Percentiles rank a stretch among this genome's conserved stretches.
Evolutionary conservation across 1,140 invertebrate species (phyloP).

Genomic region (Brachystomella parvula): DNA sequence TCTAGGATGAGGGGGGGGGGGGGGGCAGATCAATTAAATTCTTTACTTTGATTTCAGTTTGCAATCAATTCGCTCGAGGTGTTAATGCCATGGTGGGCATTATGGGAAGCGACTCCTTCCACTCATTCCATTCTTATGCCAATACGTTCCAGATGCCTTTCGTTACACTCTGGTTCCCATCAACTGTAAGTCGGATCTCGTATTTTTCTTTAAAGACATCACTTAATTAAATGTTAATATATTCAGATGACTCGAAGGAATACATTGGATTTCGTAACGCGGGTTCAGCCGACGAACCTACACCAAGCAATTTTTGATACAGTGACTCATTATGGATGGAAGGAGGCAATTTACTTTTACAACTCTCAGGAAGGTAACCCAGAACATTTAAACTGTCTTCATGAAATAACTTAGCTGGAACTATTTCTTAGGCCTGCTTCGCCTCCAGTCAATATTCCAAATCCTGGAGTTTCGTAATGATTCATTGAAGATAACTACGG

Average conservation of each 20-base stretch:
- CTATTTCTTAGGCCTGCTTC: conserved; percentile 62
- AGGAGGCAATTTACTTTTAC: conserved; percentile 48
- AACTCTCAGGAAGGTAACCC: conserved; percentile 49
- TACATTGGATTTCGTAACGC: conserved; percentile 41
- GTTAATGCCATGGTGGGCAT: conserved; percentile 49
- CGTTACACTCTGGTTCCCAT: conserved; percentile 53
- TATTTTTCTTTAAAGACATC: neutral
- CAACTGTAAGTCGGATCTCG: conserved; percentile 40
- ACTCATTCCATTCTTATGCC: conserved; percentile 50
- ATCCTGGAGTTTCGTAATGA: conserved; percentile 67
- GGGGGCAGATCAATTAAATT: conserved; percentile 5
- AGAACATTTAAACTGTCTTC: conserved; percentile 18
- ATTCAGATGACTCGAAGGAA: conserved; percentile 18
- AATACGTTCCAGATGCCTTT: conserved; percentile 54
- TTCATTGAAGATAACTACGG: conserved; percentile 64
- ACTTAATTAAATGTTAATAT: neutral
- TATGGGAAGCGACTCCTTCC: conserved; percentile 52
- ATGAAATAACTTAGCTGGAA: conserved; percentile 11
- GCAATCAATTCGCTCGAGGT: conserved; percentile 47
- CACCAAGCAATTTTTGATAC: conserved; percentile 48
- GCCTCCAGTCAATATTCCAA: conserved; percentile 82
- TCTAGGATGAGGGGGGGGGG: too few relatives aligned
- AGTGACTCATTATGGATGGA: conserved; percentile 48
- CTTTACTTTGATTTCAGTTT: conserved; percentile 43
- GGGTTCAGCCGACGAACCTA: conserved; percentile 45